Conservation (phyloP, 2,888 invertebrate species). For the Chironomus tentans region DNA sequence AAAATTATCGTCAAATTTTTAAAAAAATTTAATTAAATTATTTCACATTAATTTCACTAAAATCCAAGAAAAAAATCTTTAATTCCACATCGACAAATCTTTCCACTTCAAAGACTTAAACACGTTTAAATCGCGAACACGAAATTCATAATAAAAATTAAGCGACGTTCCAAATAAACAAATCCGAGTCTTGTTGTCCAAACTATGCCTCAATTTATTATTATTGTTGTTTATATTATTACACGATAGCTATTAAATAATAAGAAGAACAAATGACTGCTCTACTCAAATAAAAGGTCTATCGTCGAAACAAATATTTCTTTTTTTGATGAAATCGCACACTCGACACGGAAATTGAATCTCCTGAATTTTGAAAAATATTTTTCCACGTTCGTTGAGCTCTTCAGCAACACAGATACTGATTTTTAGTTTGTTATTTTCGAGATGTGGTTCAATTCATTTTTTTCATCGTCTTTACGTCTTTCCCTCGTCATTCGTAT, state of each 20-base stretch:
- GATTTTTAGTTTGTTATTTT: conserved; percentile 13
- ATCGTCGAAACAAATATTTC: too few relatives aligned
- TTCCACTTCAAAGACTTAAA: conserved; percentile 20
- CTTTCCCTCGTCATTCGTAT: conserved; percentile 13
- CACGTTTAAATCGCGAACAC: not conserved
- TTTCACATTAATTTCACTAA: not conserved
- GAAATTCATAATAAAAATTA: not conserved
- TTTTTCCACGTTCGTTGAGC: conserved; percentile 13
- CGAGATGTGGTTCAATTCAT: conserved; percentile 1
- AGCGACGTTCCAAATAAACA: not conserved
- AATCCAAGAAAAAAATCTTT: not conserved
- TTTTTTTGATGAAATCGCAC: too few relatives aligned
- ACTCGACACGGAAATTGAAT: too few relatives aligned
- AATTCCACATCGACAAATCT: not conserved
- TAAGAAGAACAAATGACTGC: not conserved
- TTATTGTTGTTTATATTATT: not conserved
- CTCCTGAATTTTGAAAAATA: not conserved
- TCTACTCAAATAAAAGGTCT: too few relatives aligned
- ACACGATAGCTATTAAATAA: not conserved
- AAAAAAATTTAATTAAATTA: not conserved
- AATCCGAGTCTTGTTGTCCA: not conserved
- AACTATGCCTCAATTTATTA: too few relatives aligned
- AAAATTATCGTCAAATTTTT: too few relatives aligned
- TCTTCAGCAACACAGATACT: conserved; percentile 18
- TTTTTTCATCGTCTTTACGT: conserved; percentile 1